Conservation (phyloP, 2,797 vertebrate genomes). For the Halcyon chelicuti region DNA sequence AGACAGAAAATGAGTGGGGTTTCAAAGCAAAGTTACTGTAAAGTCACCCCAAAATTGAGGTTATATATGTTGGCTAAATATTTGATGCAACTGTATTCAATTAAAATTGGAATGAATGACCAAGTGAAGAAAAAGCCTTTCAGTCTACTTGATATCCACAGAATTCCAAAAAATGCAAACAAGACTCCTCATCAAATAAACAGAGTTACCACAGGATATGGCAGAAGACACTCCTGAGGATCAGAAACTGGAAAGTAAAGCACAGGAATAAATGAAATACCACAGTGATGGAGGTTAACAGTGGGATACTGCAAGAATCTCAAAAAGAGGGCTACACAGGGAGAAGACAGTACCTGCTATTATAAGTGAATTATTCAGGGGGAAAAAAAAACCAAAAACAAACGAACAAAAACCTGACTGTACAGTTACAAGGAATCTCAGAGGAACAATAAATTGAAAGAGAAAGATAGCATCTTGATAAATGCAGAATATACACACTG, state of each 20-base stretch:
- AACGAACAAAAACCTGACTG: not conserved
- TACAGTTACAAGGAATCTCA: not conserved
- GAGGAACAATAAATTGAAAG: not conserved
- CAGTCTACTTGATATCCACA: not conserved
- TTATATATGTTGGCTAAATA: not conserved
- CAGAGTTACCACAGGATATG: not conserved
- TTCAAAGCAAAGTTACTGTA: not conserved
- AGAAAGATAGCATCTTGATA: not conserved
- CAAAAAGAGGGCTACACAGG: not conserved
- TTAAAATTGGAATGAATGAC: not conserved
- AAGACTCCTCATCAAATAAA: not conserved
- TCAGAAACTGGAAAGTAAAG: not conserved
- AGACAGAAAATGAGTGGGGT: not conserved
- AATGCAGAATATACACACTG: not conserved
- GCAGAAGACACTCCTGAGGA: not conserved
- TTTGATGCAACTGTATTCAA: not conserved
- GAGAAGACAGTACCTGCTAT: not conserved
- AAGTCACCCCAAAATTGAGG: not conserved
- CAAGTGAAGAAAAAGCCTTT: not conserved
- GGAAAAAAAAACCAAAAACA: not conserved
- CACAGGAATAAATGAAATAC: not conserved
- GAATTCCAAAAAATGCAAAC: not conserved
- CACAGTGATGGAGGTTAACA: not conserved
- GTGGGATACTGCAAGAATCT: not conserved
- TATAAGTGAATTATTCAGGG: not conserved